Evolutionary conservation across 2,797 vertebrate genomes (phyloP).

Genomic region (Phoeniculus purpureus): DNA sequence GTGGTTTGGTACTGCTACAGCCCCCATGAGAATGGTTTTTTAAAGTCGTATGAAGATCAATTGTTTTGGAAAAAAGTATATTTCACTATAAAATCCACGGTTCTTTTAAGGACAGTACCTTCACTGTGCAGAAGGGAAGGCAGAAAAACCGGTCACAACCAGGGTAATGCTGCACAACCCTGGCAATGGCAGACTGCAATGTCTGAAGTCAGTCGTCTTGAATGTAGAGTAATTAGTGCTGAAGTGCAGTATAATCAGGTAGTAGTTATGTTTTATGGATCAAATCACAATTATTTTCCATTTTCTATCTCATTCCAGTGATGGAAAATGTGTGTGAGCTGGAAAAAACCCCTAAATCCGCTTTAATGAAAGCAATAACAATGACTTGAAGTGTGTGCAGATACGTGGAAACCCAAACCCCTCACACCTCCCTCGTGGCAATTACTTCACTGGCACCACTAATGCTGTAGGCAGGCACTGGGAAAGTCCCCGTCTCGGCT

Average conservation of each 20-base stretch:
- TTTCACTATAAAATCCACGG: neutral
- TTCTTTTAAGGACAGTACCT: neutral
- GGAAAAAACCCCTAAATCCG: no score
- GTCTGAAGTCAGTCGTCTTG: neutral
- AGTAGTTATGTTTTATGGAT: neutral
- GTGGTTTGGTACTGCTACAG: neutral
- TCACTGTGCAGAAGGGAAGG: neutral
- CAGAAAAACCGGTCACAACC: neutral
- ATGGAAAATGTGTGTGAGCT: neutral
- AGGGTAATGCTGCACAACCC: neutral
- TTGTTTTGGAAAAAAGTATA: neutral
- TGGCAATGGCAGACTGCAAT: neutral
- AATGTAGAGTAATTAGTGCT: neutral
- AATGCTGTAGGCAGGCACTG: no score
- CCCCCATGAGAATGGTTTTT: neutral
- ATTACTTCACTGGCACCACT: no score
- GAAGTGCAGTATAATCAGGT: neutral
- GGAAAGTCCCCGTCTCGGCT: no score
- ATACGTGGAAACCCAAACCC: no score
- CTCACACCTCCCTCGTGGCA: no score
- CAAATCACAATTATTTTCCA: neutral
- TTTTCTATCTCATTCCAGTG: neutral
- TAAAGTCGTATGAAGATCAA: neutral
- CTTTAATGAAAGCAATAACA: no score
- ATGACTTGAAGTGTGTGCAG: no score